Conservation (phyloP, 2,888 invertebrate genomes). For the Eucera pruinosa region DNA sequence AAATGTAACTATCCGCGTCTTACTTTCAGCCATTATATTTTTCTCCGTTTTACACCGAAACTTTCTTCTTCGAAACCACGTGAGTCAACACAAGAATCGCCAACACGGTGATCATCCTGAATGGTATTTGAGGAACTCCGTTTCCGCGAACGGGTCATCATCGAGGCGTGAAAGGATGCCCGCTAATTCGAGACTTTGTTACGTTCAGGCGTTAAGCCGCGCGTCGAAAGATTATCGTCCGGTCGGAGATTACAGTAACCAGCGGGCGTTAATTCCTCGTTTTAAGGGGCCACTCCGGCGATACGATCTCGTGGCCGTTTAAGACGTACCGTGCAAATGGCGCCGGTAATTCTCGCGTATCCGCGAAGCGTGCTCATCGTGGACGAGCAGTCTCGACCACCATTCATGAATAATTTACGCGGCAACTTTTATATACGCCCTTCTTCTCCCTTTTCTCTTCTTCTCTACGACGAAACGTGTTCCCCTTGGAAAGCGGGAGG, state of each 20-base stretch:
- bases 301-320: slow-evolving; percentile 40
- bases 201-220: slow-evolving; percentile 21
- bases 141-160: neutral
- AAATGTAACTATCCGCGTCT: too few relatives aligned
- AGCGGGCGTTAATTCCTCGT: slow-evolving; percentile 55
- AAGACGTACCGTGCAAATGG: slow-evolving; percentile 45
- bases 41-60: neutral
- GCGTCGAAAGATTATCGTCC: slow-evolving; percentile 48
- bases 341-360: slow-evolving; percentile 55
- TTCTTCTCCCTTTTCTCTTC: neutral
- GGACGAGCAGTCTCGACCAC: slow-evolving; percentile 32
- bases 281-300: slow-evolving; percentile 42
- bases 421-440: slow-evolving; percentile 61
- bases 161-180: neutral
- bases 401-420: slow-evolving; percentile 68
- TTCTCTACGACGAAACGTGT: slow-evolving; percentile 27
- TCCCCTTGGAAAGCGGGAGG: neutral
- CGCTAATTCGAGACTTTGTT: slow-evolving; percentile 52
- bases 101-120: too few relatives aligned
- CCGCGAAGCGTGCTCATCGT: slow-evolving; percentile 38
- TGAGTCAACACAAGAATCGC: too few relatives aligned
- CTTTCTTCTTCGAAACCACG: neutral
- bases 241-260: slow-evolving; percentile 39
- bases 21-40: too few relatives aligned
- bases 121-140: too few relatives aligned